Base-by-base conservation (phyloP, 1,140 invertebrate genomes). In the Zaprionus kolodkinae region DNA sequence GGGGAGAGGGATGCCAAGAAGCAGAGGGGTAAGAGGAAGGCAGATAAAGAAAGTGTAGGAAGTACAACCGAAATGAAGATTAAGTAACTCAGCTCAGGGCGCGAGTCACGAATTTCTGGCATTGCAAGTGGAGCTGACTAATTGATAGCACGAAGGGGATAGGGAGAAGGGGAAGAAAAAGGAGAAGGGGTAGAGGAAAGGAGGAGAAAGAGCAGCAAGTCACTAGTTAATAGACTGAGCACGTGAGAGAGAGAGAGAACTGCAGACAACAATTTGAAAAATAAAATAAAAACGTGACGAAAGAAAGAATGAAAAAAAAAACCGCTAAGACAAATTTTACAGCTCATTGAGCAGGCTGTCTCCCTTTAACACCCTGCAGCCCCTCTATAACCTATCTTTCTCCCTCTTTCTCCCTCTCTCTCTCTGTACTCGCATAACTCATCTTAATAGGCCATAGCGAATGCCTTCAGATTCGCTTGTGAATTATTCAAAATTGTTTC, bases 401-500 rank as follows among this genome's bases (percentile, higher is more conserved):
- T 21, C 21, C 21, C 21, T 21, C 1, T 21, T 21, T 21, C 21
- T 21, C 21, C 21, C 21, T 2, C 21, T 21, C 21, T 21, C 21
- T 21, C 21, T 21, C 21, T 21, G 45, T 12, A 50, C 9, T 9
- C 45, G 4, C 45, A 50, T 50, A 25, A 50, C 45, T 50, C 45
- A 50, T 50, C 17, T 25, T 25, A 50, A 50, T 50, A 50, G 45
- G 45, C 15, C 17, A 6, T 2, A 15, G 15, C 17, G 45, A 48
- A 36, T 7, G 7, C 36, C 6, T 9, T 5, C 6, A 13, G 21
- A 59, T 40, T 59, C 11, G 6, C 11, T 11, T 36, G 35, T 63
- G 50, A 64, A 56, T 45, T 57, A 36, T 56, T 56, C 38, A 48
- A 56, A 57, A 57, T 71, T 64, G 38, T 71, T 50, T 30, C 43